Conservation (phyloP, 2,888 invertebrate species). For the Cryptocheilus praepositus region DNA sequence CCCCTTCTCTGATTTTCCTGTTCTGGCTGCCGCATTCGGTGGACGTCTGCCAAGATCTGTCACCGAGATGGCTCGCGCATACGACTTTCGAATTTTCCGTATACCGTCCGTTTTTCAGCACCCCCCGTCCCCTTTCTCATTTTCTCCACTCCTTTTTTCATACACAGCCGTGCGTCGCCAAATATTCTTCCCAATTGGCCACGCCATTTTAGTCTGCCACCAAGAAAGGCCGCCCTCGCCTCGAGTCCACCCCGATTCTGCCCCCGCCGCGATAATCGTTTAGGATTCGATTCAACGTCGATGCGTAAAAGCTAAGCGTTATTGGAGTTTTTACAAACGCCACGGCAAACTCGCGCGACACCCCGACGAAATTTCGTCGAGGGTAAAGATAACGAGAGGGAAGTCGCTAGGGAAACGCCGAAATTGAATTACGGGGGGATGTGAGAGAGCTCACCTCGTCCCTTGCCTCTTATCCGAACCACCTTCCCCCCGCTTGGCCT, state of each 20-base stretch:
- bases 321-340: slow-evolving; percentile 10
- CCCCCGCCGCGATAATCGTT: background rate
- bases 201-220: background rate
- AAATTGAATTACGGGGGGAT: slow-evolving; percentile 25
- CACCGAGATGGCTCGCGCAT: slow-evolving; percentile 5
- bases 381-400: slow-evolving; percentile 16
- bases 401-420: slow-evolving; percentile 6
- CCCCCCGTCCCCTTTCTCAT: background rate
- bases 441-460: slow-evolving; percentile 4
- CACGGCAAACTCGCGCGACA: background rate
- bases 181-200: background rate
- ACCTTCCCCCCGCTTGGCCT: background rate
- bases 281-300: no score
- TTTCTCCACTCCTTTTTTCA: background rate
- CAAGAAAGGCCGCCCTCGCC: background rate
- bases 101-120: background rate
- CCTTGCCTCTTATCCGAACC: background rate
- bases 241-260: no score
- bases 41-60: slow-evolving; percentile 17
- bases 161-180: no score
- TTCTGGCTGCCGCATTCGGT: slow-evolving; percentile 9
- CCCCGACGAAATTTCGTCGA: background rate
- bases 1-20: background rate
- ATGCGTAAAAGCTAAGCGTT: slow-evolving; percentile 3
- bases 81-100: slow-evolving; percentile 20